These are phyloP conservation scores for Oophaga sylvatica DNA, from an alignment of 2,797 vertebrate species.

Conservation along the genomic window DNA sequence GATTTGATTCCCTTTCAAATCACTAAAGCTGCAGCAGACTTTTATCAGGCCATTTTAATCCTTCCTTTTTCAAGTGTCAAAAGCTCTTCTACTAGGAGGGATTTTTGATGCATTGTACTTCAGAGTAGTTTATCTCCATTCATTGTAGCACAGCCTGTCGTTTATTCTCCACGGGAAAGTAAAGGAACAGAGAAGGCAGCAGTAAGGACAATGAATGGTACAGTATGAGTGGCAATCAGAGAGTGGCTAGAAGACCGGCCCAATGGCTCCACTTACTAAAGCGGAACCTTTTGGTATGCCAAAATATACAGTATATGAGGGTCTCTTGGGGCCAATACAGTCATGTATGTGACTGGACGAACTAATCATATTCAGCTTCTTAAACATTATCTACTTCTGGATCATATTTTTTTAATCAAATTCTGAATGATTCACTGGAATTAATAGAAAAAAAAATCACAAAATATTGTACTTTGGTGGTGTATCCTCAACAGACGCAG, in stretches of 20 bases:
- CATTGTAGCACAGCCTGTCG: constrained; percentile 41
- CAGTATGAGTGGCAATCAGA: constrained; percentile 12
- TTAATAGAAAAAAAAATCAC: too few relatives aligned
- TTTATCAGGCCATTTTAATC: constrained; percentile 67
- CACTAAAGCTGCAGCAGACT: constrained; percentile 64
- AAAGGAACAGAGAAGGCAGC: constrained; percentile 25
- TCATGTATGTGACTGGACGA: not conserved
- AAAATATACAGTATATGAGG: not conserved
- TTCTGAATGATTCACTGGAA: not conserved
- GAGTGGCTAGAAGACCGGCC: constrained; percentile 1
- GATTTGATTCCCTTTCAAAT: constrained; percentile 67
- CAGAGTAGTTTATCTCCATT: constrained; percentile 64
- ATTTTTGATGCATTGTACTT: constrained; percentile 63
- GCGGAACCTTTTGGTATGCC: not conserved
- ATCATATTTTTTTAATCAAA: not conserved
- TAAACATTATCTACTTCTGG: not conserved
- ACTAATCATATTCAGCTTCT: not conserved
- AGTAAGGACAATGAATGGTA: constrained; percentile 19
- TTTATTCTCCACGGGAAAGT: constrained; percentile 57
- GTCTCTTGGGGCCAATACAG: not conserved
- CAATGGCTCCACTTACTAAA: not conserved
- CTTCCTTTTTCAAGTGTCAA: constrained; percentile 65
- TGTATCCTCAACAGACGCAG: too few relatives aligned
- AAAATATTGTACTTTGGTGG: too few relatives aligned
- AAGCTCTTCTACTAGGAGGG: constrained; percentile 57